Base-by-base conservation (phyloP, 2,113 vertebrate species). In the Gadus macrocephalus region DNA sequence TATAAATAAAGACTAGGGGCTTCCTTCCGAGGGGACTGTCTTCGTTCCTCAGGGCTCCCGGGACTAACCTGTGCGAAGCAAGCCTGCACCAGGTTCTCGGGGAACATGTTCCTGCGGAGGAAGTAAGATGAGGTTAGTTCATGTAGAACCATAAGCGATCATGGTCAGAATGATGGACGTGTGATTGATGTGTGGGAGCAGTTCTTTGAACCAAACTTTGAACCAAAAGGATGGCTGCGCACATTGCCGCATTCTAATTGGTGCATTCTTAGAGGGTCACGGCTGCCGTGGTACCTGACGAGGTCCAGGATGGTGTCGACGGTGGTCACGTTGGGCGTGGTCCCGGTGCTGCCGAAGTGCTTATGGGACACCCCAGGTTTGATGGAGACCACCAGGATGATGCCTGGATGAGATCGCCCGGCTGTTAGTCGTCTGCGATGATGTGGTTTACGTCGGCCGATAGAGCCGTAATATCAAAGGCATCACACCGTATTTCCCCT, bases 61-160 rank as follows among this genome's bases (percentile, higher is more conserved):
- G 31, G 0, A 71, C 75, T 86, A 89, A 99, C 97, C 93, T 98
- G 97, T 77, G 98, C 95, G 82, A 99, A 99, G 89, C 96, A 98
- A 81, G 97, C 97, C 80, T 99, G 97, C 28, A 99, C 91, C 70
- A 98, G 91, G 74, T 98, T 99, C 87, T 99, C 97, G 56, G 97
- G 97, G 78, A 99, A 98, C 96, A 98, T 98, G 80, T 99, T 98
- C 87, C 97, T 99, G 88, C 81, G 70, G 14, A 84, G 22, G 22
- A 11, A 62, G 62, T 68, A 64, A 78, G 42, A 49, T 2, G 42
- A 49, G 42, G 42, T 12, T 14, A 49, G 11, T 49, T 49, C 42
- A 49, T 14, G 11, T 49, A 6, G 11, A 49, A 49, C 2, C 8
- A 49, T 49, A 12, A 9, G 42, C 2, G 12, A 49, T 49, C 42